These are phyloP conservation scores for Acanthis flammea DNA, from an alignment of 2,797 vertebrate genomes.

Conservation along the genomic window DNA sequence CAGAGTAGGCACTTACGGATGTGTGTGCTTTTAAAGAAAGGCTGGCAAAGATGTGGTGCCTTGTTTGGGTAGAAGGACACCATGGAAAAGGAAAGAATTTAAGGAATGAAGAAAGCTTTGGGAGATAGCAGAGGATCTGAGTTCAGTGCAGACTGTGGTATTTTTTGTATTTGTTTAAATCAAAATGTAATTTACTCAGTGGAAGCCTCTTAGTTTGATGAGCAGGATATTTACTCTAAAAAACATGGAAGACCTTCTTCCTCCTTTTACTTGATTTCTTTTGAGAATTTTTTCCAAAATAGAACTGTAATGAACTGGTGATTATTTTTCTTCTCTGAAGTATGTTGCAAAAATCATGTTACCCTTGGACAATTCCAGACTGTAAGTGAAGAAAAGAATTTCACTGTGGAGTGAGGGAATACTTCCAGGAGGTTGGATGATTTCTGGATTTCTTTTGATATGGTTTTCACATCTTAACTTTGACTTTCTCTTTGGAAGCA, in stretches of 20 bases:
- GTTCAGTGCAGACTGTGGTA: not conserved
- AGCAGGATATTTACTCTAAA: not conserved
- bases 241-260: not conserved
- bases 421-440: not conserved
- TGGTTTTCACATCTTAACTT: not conserved
- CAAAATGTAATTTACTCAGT: not conserved
- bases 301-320: not conserved
- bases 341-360: not conserved
- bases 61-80: not conserved
- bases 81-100: conserved; percentile 9
- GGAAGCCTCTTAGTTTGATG: not conserved
- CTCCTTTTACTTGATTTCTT: not conserved
- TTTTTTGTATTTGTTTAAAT: conserved; percentile 3
- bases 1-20: not conserved
- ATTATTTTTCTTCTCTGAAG: not conserved
- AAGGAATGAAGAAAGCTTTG: conserved; percentile 3
- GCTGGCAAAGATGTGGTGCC: not conserved
- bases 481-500: not conserved
- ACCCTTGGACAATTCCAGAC: not conserved
- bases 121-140: not conserved
- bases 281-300: not conserved
- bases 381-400: not conserved
- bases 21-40: not conserved
- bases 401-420: not conserved
- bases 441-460: not conserved